These are phyloP conservation scores for Parnassius orleans DNA, from an alignment of 2,888 invertebrate species.

Conservation along the genomic window DNA sequence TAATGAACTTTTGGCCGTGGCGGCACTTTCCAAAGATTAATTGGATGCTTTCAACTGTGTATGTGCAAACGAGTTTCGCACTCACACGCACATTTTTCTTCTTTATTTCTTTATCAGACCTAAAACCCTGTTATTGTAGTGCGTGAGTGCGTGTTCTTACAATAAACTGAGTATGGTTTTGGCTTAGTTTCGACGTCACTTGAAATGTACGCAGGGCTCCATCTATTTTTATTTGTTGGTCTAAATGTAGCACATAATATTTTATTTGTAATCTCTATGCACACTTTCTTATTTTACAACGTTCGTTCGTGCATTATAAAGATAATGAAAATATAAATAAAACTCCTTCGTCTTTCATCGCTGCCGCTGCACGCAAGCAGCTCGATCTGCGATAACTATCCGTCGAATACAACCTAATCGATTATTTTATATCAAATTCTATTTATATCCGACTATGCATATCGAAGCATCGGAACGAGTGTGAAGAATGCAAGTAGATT, in stretches of 20 bases:
- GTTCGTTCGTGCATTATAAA: constrained; percentile 20
- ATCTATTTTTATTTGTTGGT: no score
- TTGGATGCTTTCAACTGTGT: no score
- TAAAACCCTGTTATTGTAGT: no score
- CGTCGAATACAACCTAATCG: constrained; percentile 35
- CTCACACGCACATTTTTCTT: no score
- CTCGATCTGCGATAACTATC: constrained; percentile 34
- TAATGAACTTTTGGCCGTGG: no score
- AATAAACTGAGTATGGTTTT: no score
- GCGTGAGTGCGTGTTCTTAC: no score
- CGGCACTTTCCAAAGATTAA: no score
- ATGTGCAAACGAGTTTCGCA: no score
- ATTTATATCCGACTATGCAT: constrained; percentile 23
- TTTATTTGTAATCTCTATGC: neutral
- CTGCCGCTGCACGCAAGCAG: constrained; percentile 28
- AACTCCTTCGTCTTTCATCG: constrained; percentile 25
- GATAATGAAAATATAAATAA: constrained; percentile 29
- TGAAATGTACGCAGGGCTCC: no score
- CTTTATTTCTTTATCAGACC: no score
- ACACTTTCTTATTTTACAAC: constrained; percentile 12
- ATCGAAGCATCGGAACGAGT: constrained; percentile 21
- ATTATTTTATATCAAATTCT: constrained; percentile 29
- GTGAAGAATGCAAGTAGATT: constrained; percentile 22
- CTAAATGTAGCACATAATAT: neutral
- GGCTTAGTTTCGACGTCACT: no score